phyloP scores from a whole-genome alignment of 1,140 invertebrate species.

The Eupristina koningsbergeri region DNA sequence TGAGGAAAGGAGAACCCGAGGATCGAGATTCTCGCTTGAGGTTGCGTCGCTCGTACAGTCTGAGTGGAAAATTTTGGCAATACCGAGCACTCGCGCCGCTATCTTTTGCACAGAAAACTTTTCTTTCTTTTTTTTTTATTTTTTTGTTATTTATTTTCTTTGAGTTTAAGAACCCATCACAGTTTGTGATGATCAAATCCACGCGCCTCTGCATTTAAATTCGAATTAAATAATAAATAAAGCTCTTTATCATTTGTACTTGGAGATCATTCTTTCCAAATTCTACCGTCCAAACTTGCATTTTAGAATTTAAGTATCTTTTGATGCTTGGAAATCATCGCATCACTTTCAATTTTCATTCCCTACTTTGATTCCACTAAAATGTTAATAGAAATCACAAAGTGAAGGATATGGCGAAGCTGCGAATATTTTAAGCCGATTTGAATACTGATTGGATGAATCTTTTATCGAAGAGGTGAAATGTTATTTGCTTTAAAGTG shows the following conservation, averaged over 20 bases:
- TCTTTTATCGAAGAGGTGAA: too few species aligned
- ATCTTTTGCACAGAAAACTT: not conserved
- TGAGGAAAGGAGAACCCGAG: slow-evolving; percentile 41
- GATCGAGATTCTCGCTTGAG: slow-evolving; percentile 43
- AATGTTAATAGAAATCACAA: not conserved
- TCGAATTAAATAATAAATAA: not conserved
- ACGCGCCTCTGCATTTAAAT: not conserved
- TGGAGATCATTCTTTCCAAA: not conserved
- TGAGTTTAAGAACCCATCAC: not conserved
- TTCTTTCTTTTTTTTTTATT: too few species aligned
- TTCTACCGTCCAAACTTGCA: not conserved
- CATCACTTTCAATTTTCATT: not conserved
- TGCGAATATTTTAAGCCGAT: too few species aligned
- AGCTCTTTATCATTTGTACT: not conserved
- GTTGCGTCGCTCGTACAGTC: slow-evolving; percentile 29
- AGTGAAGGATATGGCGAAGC: not conserved
- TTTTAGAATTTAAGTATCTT: not conserved
- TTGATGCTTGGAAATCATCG: not conserved
- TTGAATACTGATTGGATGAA: too few species aligned
- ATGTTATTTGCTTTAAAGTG: too few species aligned
- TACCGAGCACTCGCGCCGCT: not conserved
- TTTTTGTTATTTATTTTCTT: not conserved
- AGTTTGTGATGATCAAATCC: not conserved
- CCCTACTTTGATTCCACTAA: not conserved
- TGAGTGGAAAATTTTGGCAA: slow-evolving; percentile 23